phyloP scores from a whole-genome alignment of 2,888 invertebrate genomes.

The Spodoptera littoralis region DNA sequence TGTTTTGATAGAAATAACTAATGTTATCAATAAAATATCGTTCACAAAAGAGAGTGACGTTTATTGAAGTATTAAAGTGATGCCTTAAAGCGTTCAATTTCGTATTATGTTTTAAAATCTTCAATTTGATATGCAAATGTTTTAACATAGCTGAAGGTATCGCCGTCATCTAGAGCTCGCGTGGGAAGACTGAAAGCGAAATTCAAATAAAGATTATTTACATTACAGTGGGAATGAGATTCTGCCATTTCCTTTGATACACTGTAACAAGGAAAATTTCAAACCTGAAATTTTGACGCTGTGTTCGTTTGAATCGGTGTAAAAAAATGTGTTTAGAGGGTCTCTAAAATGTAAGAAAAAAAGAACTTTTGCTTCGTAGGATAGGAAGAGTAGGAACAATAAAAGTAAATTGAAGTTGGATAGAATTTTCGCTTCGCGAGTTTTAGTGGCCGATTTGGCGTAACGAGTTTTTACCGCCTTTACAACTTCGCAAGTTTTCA shows the following conservation, averaged over 20 bases:
- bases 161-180: conserved; percentile 20
- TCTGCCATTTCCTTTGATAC: conserved; percentile 72
- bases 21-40: neutral
- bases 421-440: conserved; percentile 88
- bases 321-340: conserved; percentile 81
- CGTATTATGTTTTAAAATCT: conserved; percentile 6
- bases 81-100: neutral
- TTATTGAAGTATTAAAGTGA: conserved; percentile 7
- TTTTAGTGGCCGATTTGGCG: conserved; percentile 87
- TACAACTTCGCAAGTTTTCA: conserved; percentile 82
- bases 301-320: conserved; percentile 74
- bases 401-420: conserved; percentile 88
- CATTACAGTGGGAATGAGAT: conserved; percentile 64
- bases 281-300: conserved; percentile 76
- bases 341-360: conserved; percentile 75
- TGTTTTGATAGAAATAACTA: conserved; percentile 7
- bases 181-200: conserved; percentile 57
- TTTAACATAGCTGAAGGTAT: conserved; percentile 25
- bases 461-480: conserved; percentile 88
- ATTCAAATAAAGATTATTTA: conserved; percentile 73
- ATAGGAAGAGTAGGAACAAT: conserved; percentile 85
- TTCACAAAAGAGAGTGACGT: conserved; percentile 4
- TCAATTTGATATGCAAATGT: conserved; percentile 12
- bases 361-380: conserved; percentile 74
- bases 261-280: conserved; percentile 67